Percentiles rank a stretch among this genome's conserved stretches.
Conservation (phyloP, 1,140 invertebrate genomes). For the Protaetia brevitarsis region DNA sequence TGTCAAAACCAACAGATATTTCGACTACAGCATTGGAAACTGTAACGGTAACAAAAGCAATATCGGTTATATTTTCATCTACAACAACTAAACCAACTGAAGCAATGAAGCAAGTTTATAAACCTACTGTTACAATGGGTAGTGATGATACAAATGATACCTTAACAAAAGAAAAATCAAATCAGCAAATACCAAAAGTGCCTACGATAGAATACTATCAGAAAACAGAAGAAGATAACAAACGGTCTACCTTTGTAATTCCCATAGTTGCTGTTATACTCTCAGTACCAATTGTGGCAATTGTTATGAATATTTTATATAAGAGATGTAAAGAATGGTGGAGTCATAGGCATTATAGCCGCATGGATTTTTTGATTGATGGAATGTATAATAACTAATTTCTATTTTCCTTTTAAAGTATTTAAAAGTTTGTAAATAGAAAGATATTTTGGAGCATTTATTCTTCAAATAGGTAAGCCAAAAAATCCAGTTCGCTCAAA, state of each 20-base stretch:
- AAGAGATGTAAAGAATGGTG: slow-evolving; percentile 68
- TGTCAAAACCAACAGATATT: background rate
- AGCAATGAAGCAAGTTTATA: background rate
- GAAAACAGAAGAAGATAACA: slow-evolving; percentile 8
- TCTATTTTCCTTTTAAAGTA: background rate
- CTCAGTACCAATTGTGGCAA: slow-evolving; percentile 61
- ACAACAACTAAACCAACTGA: background rate
- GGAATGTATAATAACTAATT: slow-evolving; percentile 73
- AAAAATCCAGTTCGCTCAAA: too few species aligned
- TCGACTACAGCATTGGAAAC: background rate
- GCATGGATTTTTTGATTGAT: slow-evolving; percentile 77
- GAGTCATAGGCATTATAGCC: slow-evolving; percentile 71
- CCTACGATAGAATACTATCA: slow-evolving; percentile 15
- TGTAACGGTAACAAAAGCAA: background rate
- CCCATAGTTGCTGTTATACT: slow-evolving; percentile 64
- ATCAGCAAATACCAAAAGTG: background rate
- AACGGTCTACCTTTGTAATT: slow-evolving; percentile 48
- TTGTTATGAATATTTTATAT: slow-evolving; percentile 59
- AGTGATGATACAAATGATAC: slow-evolving; percentile 9
- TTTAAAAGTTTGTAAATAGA: too few species aligned
- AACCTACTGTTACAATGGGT: slow-evolving; percentile 18
- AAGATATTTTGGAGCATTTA: too few species aligned
- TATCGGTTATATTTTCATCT: background rate
- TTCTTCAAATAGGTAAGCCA: too few species aligned
- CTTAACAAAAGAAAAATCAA: slow-evolving; percentile 18